A percentile compares a stretch with the other conserved stretches of the same genome.
Conservation (phyloP, 2,797 vertebrate species). For the Anableps anableps region DNA sequence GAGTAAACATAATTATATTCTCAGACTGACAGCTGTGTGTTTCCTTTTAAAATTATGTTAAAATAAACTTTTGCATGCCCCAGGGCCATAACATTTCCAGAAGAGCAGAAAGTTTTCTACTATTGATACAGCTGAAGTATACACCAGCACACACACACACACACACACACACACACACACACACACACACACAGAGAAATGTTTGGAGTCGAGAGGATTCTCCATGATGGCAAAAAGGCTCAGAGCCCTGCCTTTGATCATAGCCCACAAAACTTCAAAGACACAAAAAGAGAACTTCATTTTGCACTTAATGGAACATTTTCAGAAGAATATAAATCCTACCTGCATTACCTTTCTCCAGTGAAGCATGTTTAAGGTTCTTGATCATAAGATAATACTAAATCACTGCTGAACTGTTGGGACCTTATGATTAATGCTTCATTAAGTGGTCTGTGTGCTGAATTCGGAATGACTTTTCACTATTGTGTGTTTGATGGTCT, state of each 20-base stretch:
- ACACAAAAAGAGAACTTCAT: slow-evolving; percentile 50
- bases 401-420: slow-evolving; percentile 16
- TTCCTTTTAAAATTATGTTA: slow-evolving; percentile 20
- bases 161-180: not conserved
- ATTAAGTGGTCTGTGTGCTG: not conserved
- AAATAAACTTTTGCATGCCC: slow-evolving; percentile 11
- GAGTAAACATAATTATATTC: slow-evolving; percentile 28
- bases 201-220: slow-evolving; percentile 35
- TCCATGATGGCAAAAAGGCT: slow-evolving; percentile 49
- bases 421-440: not conserved
- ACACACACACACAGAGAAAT: slow-evolving; percentile 7
- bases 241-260: slow-evolving; percentile 62
- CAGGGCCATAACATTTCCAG: slow-evolving; percentile 13
- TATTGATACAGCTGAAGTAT: not conserved
- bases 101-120: slow-evolving; percentile 6
- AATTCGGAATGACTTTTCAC: not conserved
- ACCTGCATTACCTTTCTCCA: slow-evolving; percentile 25
- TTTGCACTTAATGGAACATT: slow-evolving; percentile 55
- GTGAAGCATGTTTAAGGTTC: slow-evolving; percentile 24
- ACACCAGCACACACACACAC: not conserved
- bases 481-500: not conserved
- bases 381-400: slow-evolving; percentile 24
- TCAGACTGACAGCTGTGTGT: slow-evolving; percentile 22
- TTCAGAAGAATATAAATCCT: slow-evolving; percentile 43
- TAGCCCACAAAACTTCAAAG: slow-evolving; percentile 63